Percentiles rank a stretch among this genome's conserved stretches.
Conservation (phyloP, 2,797 vertebrate species). For the Meda fulgida region DNA sequence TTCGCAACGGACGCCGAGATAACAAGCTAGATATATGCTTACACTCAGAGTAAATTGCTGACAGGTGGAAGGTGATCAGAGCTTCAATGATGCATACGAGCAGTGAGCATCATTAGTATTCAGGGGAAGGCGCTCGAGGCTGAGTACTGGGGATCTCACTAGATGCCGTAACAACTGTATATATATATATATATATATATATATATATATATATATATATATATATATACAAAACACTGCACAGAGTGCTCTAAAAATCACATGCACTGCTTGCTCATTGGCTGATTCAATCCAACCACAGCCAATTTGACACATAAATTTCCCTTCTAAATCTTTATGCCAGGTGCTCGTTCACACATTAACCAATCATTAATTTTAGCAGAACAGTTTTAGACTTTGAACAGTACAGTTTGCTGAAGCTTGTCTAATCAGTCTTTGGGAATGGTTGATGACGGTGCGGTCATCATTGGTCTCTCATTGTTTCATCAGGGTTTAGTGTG, state of each 20-base stretch:
- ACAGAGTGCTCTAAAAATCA: background rate
- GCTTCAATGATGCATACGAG: no score
- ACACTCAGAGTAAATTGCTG: no score
- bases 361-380: background rate
- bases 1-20: no score
- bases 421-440: background rate
- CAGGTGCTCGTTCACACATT: no score
- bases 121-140: no score
- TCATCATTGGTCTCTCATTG: background rate
- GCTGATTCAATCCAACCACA: conserved; percentile 20
- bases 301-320: background rate
- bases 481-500: background rate
- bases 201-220: no score
- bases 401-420: background rate
- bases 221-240: background rate
- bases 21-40: no score
- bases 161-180: no score
- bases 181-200: no score
- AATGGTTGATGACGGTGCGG: background rate
- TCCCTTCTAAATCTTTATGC: background rate
- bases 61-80: no score
- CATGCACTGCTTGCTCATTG: conserved; percentile 33
- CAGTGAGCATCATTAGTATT: no score
- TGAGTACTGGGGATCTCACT: no score
- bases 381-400: background rate